Conservation (phyloP, 2,888 invertebrate species). For the Sepiola atlantica region DNA sequence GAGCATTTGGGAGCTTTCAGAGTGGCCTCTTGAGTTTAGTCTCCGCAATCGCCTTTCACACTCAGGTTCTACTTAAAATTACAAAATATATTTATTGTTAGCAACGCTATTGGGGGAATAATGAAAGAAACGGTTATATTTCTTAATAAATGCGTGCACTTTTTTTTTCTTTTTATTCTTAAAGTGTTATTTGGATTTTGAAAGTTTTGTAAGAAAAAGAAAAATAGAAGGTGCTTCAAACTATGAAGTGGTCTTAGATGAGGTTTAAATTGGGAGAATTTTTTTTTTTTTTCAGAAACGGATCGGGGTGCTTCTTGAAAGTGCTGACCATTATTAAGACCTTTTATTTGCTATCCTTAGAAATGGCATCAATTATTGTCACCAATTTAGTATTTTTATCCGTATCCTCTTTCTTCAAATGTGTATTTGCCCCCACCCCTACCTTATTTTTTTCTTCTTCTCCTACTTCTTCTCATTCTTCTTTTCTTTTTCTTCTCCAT, state of each 20-base stretch:
- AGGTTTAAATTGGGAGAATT: not conserved
- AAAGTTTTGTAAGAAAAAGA: not conserved
- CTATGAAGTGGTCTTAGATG: not conserved
- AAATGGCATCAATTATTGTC: no score
- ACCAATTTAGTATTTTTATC: no score
- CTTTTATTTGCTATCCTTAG: no score
- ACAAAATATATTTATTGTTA: slow-evolving; percentile 13
- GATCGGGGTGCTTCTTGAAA: slow-evolving; percentile 8
- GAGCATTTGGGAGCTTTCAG: not conserved
- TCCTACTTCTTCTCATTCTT: not conserved
- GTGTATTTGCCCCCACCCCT: no score
- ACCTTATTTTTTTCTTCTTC: not conserved
- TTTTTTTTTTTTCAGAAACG: not conserved
- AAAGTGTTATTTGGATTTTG: not conserved
- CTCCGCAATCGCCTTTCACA: not conserved
- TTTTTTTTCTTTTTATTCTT: not conserved
- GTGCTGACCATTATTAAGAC: not conserved
- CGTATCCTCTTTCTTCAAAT: no score
- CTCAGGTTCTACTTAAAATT: not conserved
- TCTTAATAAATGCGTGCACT: not conserved
- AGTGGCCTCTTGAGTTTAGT: slow-evolving; percentile 16
- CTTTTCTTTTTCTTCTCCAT: not conserved
- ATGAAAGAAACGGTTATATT: not conserved
- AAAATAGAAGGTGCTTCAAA: not conserved
- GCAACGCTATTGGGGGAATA: not conserved